Evolutionary conservation across 2,113 vertebrate genomes (phyloP), one percentile per base, ranked within the genome.

Genomic region (Rhinoderma darwinii): DNA sequence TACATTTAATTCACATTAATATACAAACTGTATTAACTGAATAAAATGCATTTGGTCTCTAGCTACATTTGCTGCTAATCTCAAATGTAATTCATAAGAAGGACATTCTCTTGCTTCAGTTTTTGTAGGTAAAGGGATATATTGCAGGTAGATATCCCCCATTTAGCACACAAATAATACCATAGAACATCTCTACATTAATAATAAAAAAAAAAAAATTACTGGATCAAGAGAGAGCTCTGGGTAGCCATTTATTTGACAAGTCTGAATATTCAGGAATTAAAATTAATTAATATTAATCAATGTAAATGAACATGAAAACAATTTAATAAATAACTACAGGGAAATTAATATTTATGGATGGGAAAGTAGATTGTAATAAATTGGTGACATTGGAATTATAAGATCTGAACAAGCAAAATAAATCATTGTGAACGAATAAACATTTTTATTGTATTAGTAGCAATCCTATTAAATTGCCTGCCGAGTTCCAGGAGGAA

Each of bases 251-350:
- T 54, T 78, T 54, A 51, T 27, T 32, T 78, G 27, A 54, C 30
- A 54, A 51, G 44, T 8, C 17, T 78, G 75, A 51, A 78, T 78
- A 78, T 78, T 54, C 75, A 78, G 51, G 75, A 78, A 78, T 51
- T 78, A 35, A 54, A 37, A 78, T 54, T 30, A 78, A 78, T 78
- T 54, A 78, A 78, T 78, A 78, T 30, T 51, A 78, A 78, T 78
- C 27, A 78, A 32, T 54, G 44, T 32, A 47, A 78, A 78, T 35
- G 27, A 78, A 78, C 75, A 51, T 54, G 75, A 78, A 78, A 54
- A 78, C 47, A 54, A 78, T 50, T 35, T 78, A 78, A 78, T 76
- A 27, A 47, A 76, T 51, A 78, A 78, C 27, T 35, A 15, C 32
- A 0, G 11, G 14, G 41, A 27, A 11, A 54, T 54, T 77, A 50